phyloP scores from a whole-genome alignment of 1,140 invertebrate species.

The Tetragonula clypearis region DNA sequence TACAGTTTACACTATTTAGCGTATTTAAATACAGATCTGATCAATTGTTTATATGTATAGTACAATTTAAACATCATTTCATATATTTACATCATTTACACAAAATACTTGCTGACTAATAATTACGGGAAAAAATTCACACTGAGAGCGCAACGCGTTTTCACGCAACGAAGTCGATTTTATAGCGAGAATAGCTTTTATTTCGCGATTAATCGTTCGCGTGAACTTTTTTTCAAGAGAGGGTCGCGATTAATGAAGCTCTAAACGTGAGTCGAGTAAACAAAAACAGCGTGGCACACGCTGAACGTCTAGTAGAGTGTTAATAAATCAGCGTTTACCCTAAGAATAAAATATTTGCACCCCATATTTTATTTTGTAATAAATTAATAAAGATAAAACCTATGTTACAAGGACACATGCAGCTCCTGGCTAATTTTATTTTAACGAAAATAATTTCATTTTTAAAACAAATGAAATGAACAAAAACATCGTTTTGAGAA shows the following conservation, averaged over 20 bases:
- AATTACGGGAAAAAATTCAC: background rate
- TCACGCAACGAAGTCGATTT: background rate
- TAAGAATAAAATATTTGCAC: background rate
- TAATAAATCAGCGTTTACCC: background rate
- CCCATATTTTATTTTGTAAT: background rate
- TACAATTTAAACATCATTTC: background rate
- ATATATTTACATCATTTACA: too few relatives aligned
- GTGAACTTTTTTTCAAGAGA: conserved; percentile 8
- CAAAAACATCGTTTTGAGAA: too few relatives aligned
- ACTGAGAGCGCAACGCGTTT: background rate
- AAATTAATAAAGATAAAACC: background rate
- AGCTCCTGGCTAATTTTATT: too few relatives aligned
- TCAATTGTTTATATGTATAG: too few relatives aligned
- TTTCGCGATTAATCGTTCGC: conserved; percentile 17
- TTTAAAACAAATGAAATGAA: too few relatives aligned
- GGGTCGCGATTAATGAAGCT: conserved; percentile 23
- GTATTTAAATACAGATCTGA: too few relatives aligned
- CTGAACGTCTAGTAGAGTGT: background rate
- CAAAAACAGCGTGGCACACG: conserved; percentile 5
- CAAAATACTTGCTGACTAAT: too few relatives aligned
- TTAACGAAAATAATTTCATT: too few relatives aligned
- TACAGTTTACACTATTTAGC: too few relatives aligned
- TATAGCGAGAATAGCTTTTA: conserved; percentile 8
- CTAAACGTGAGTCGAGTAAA: conserved; percentile 12
- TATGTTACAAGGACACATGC: background rate